Conservation (phyloP, 2,888 invertebrate species). For the Diachrysia chrysitis region DNA sequence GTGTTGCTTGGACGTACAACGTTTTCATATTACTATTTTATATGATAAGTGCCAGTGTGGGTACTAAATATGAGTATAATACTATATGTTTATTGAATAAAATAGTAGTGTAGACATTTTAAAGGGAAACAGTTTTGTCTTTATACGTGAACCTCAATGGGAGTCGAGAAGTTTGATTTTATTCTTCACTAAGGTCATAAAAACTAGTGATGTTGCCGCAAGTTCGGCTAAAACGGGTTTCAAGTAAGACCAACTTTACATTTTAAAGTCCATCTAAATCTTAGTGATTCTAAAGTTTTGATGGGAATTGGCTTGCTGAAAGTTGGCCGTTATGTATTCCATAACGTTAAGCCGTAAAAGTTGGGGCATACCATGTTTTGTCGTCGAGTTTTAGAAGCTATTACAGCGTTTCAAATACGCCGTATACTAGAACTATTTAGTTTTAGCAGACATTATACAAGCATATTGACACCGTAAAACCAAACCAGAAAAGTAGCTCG, state of each 20-base stretch:
- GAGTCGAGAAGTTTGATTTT: slow-evolving; percentile 32
- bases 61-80: neutral
- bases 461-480: slow-evolving; percentile 17
- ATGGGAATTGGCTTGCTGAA: slow-evolving; percentile 46
- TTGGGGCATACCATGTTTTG: slow-evolving; percentile 21
- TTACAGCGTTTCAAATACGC: slow-evolving; percentile 19
- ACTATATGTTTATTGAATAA: neutral
- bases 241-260: slow-evolving; percentile 49
- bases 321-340: slow-evolving; percentile 33
- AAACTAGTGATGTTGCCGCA: slow-evolving; percentile 41
- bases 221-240: slow-evolving; percentile 47
- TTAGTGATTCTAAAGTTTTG: slow-evolving; percentile 52
- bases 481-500: slow-evolving; percentile 18
- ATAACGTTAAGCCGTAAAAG: slow-evolving; percentile 41
- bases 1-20: neutral
- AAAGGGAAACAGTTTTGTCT: no score
- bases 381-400: slow-evolving; percentile 22
- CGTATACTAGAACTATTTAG: slow-evolving; percentile 8
- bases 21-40: neutral
- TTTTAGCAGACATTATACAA: slow-evolving; percentile 22
- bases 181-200: slow-evolving; percentile 35
- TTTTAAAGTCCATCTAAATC: slow-evolving; percentile 58
- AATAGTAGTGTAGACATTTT: no score
- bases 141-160: slow-evolving; percentile 12
- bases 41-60: neutral